Base-by-base conservation (phyloP, 2,113 vertebrate species). In the Ictalurus punctatus region DNA sequence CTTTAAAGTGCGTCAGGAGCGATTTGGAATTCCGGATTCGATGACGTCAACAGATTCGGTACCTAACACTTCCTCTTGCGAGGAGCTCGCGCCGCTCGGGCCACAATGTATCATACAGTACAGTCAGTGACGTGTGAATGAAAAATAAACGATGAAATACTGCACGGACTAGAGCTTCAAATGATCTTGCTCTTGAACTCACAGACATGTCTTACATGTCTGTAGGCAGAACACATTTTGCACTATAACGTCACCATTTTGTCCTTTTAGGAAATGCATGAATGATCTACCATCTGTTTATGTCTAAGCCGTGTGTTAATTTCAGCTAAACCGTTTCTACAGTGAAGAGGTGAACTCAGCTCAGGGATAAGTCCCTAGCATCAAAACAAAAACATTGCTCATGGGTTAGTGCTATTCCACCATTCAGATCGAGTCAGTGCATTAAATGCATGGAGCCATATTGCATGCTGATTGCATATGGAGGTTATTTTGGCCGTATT, bases 61-160 rank as follows among this genome's bases (percentile, higher is more conserved):
- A 34, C 8, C 3, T 23, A 27, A 61, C n/a, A 87, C 73, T 87
- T 87, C 61, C 73, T 27, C 87, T 73, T 71, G 59, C 13, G 13
- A 71, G 34, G n/a, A 54, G 61, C 37, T 87, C 86, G 30, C 44
- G 30, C 76, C 25, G 5, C 5, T 79, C 12, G 9, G 19, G 59
- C 10, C 25, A 3, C n/a, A 40, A 34, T 52, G 6, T 52, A 52
- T 54, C 19, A 14, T 65, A 56, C 9, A 76, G 12, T 6, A 56
- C 9, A 76, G 7, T 3, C 3, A 34, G 48, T 37, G 44, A 37
- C 23, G 44, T 58, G 30, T 17, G 10, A 58, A 76, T 30, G 5
- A 65, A 27, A 74, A 76, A 85, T 0, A 9, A 80, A 87, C 12
- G 25, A 30, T 56, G 1, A 56, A n/a, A 30, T 27, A 17, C 17